Percentiles rank a stretch among this genome's conserved stretches.
phyloP scores from a whole-genome alignment of 37 sponge, comb jelly and placozoan genomes.

The Corticium candelabrum region DNA sequence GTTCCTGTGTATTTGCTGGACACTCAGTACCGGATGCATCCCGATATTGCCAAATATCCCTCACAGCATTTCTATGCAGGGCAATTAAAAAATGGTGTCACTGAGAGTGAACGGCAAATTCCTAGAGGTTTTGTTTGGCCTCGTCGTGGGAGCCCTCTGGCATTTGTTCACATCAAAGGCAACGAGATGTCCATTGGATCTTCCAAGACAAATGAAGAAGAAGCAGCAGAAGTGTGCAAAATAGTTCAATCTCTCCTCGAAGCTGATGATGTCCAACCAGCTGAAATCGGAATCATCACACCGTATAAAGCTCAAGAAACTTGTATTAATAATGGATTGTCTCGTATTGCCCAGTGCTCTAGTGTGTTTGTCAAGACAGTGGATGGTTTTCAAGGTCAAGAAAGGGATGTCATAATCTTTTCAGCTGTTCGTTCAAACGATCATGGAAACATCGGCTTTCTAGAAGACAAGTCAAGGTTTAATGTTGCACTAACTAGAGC shows the following conservation, averaged over 20 bases:
- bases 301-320: conserved; percentile 59
- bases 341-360: neutral
- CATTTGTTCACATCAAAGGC: conserved; percentile 38
- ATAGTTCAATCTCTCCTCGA: conserved; percentile 24
- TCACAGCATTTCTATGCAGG: conserved; percentile 39
- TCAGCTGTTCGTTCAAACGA: conserved; percentile 42
- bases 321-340: conserved; percentile 26
- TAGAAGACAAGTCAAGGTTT: conserved; percentile 32
- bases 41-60: conserved; percentile 44
- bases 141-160: conserved; percentile 10
- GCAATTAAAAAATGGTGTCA: conserved; percentile 29
- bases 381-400: conserved; percentile 66
- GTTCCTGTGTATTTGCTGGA: conserved; percentile 30
- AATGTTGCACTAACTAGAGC: conserved; percentile 72
- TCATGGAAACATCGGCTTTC: conserved; percentile 29
- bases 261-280: conserved; percentile 11
- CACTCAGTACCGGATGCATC: conserved; percentile 72
- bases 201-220: conserved; percentile 38
- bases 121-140: neutral
- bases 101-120: neutral
- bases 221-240: conserved; percentile 33
- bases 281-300: conserved; percentile 48
- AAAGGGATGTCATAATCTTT: conserved; percentile 59
- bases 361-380: conserved; percentile 36
- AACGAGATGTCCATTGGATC: conserved; percentile 22